A percentile compares a stretch with the other conserved stretches of the same genome.
phyloP scores from a whole-genome alignment of 2,113 vertebrate genomes.

The Dipodomys spectabilis region DNA sequence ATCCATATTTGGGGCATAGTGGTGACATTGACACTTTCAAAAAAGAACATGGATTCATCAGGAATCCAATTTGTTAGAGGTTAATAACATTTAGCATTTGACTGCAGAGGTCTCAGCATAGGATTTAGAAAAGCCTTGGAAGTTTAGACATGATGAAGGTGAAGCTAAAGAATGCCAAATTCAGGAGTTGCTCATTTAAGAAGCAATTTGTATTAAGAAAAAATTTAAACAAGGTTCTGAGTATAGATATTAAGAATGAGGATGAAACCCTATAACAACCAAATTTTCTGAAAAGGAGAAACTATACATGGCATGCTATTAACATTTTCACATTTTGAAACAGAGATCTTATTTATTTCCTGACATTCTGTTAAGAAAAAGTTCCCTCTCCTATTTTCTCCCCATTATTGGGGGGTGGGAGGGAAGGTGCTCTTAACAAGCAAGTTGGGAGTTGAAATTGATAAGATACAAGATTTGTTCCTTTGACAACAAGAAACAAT shows the following conservation, averaged over 20 bases:
- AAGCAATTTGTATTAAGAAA: constrained; percentile 56
- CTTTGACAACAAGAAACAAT: constrained; percentile 32
- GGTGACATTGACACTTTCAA: constrained; percentile 55
- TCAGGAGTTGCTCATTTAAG: constrained; percentile 32
- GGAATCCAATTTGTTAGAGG: constrained; percentile 74
- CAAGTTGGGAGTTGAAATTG: background rate
- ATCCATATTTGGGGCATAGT: too few relatives aligned
- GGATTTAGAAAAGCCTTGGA: constrained; percentile 64
- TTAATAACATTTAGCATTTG: constrained; percentile 78
- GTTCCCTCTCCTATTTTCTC: constrained; percentile 60
- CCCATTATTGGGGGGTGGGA: background rate
- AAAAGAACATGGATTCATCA: constrained; percentile 60
- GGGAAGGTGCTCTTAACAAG: background rate
- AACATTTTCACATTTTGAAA: constrained; percentile 71
- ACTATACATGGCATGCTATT: background rate
- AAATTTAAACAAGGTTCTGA: background rate
- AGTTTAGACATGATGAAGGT: constrained; percentile 65
- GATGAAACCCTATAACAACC: background rate
- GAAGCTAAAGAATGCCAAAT: constrained; percentile 53
- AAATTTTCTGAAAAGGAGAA: constrained; percentile 36
- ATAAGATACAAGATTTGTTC: constrained; percentile 9
- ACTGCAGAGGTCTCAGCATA: constrained; percentile 57
- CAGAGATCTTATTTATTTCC: constrained; percentile 59
- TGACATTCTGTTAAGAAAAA: constrained; percentile 52
- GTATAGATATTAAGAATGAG: constrained; percentile 30